Percentiles rank a stretch among this genome's conserved stretches.
Evolutionary conservation across 2,888 invertebrate species (phyloP).

Genomic region (Campoplex capitator): DNA sequence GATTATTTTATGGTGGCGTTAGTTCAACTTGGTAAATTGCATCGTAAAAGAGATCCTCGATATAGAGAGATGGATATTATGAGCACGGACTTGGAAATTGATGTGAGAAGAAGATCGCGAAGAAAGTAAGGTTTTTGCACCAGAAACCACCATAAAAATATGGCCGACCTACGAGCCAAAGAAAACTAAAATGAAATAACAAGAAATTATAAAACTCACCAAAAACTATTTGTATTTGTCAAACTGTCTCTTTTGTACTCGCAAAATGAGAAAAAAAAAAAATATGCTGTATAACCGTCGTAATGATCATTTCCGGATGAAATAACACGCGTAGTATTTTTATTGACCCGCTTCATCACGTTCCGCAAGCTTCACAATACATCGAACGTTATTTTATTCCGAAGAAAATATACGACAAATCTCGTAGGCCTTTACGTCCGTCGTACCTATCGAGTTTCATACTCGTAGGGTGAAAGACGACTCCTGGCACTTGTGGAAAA

Average conservation of each 20-base stretch:
- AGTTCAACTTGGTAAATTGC: conserved; percentile 63
- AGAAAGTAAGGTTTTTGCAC: not conserved
- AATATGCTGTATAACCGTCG: not conserved
- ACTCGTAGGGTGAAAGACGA: conserved; percentile 13
- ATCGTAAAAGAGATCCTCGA: conserved; percentile 60
- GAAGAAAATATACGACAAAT: conserved; percentile 23
- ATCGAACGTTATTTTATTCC: conserved; percentile 22
- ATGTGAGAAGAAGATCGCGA: conserved; percentile 7
- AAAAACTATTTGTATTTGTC: not conserved
- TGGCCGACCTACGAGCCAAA: not conserved
- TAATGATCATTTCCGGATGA: not conserved
- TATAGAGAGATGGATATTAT: conserved; percentile 43
- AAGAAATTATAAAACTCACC: not conserved
- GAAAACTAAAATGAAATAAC: not conserved
- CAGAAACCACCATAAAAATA: not conserved
- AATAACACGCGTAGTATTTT: not conserved
- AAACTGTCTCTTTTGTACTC: not conserved
- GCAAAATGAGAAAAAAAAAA: not conserved
- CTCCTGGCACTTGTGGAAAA: conserved; percentile 33
- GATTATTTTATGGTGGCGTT: conserved; percentile 59
- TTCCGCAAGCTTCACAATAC: not conserved
- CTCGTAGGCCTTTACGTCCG: conserved; percentile 14
- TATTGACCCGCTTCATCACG: not conserved
- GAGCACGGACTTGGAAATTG: conserved; percentile 34
- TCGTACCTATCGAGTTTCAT: conserved; percentile 28